Conservation (phyloP, 2,797 vertebrate genomes). For the Gymnoscopelus braueri region DNA sequence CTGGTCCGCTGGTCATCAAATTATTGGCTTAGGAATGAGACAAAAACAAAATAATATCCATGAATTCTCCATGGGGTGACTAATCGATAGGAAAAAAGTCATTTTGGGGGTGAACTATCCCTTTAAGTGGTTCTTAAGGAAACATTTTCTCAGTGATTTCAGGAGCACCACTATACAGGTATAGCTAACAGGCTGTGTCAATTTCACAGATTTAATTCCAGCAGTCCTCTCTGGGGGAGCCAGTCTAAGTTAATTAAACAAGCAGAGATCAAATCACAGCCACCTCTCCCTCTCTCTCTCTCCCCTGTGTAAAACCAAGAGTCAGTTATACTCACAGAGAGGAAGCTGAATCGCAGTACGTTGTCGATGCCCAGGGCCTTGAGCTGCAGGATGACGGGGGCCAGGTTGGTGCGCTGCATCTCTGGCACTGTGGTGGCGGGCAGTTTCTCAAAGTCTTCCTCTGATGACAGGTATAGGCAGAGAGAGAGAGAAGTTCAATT, state of each 20-base stretch:
- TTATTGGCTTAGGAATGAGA: no score
- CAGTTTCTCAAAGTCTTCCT: conserved; percentile 96
- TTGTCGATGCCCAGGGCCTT: conserved; percentile 98
- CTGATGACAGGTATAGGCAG: conserved; percentile 68
- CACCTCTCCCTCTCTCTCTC: no score
- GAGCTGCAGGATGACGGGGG: conserved; percentile 96
- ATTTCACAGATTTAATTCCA: conserved; percentile 31
- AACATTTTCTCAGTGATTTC: not conserved
- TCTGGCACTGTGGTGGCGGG: conserved; percentile 82
- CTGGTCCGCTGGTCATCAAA: no score
- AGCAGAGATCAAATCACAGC: no score
- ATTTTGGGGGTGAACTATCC: no score
- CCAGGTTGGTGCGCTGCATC: conserved; percentile 84
- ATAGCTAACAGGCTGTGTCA: not conserved
- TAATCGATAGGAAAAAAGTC: no score
- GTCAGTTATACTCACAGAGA: conserved; percentile 82
- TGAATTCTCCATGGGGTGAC: no score
- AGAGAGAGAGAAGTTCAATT: not conserved
- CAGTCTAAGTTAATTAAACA: conserved; percentile 4
- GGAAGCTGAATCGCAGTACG: conserved; percentile 96
- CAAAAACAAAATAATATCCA: no score
- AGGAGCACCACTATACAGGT: conserved; percentile 15
- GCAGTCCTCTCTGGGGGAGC: not conserved
- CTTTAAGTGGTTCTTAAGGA: not conserved
- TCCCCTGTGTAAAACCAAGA: no score